Evolutionary conservation across 2,888 invertebrate genomes (phyloP).

Genomic region (Tanypteryx hageni): DNA sequence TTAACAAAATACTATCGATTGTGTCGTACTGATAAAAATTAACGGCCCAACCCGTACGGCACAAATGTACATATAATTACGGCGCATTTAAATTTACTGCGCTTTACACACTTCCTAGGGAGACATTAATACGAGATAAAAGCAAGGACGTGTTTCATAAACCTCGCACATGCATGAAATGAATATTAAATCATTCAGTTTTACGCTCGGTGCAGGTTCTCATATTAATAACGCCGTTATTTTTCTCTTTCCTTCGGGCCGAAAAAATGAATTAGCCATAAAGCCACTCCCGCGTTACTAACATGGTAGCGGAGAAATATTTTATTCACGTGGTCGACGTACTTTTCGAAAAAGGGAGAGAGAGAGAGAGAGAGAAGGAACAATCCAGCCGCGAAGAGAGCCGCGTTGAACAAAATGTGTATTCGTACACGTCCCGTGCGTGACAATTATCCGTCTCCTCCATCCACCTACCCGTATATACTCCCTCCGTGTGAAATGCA

Average conservation of each 20-base stretch:
- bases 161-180: neutral
- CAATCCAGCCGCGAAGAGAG: neutral
- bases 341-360: neutral
- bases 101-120: too few relatives aligned
- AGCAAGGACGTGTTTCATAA: neutral
- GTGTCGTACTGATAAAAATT: too few relatives aligned
- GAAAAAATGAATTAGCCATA: neutral
- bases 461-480: too few relatives aligned
- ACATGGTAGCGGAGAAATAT: neutral
- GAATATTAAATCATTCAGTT: conserved; percentile 3
- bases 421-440: neutral
- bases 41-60: too few relatives aligned
- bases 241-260: neutral
- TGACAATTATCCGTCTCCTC: too few relatives aligned
- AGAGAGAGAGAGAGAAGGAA: neutral
- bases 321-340: neutral
- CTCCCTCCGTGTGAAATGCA: neutral
- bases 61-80: too few relatives aligned
- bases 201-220: neutral
- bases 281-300: neutral
- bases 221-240: neutral
- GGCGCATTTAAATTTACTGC: too few relatives aligned
- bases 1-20: too few relatives aligned
- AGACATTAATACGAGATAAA: neutral
- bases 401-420: neutral